Percentiles rank a stretch among this genome's conserved stretches.
phyloP scores from a whole-genome alignment of 1,140 invertebrate genomes.

The Elysia chlorotica region DNA sequence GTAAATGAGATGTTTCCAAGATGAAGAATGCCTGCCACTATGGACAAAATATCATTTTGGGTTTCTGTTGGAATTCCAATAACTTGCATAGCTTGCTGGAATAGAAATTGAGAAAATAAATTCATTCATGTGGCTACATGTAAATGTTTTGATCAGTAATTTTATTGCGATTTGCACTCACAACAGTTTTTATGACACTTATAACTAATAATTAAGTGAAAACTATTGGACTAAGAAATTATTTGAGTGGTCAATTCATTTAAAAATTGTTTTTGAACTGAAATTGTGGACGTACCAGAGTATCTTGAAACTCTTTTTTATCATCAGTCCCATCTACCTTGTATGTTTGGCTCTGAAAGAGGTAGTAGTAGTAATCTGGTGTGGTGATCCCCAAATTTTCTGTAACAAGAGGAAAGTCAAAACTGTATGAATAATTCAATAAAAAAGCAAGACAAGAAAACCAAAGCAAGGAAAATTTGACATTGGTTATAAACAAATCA shows the following conservation, averaged over 20 bases:
- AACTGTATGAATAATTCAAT: neutral
- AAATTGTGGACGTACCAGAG: slow-evolving; percentile 68
- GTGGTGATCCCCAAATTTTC: slow-evolving; percentile 68
- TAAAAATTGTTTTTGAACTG: too few relatives aligned
- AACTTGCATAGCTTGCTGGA: slow-evolving; percentile 71
- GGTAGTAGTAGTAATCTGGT: slow-evolving; percentile 72
- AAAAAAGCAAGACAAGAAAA: too few relatives aligned
- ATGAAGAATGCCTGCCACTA: slow-evolving; percentile 74
- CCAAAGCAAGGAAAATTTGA: too few relatives aligned
- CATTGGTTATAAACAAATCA: too few relatives aligned
- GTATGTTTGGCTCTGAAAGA: slow-evolving; percentile 71
- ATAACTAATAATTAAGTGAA: too few relatives aligned
- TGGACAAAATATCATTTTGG: slow-evolving; percentile 68
- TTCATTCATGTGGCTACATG: too few relatives aligned
- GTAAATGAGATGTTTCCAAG: slow-evolving; percentile 73
- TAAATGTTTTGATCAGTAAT: too few relatives aligned
- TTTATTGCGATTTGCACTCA: too few relatives aligned
- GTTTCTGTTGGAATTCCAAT: slow-evolving; percentile 70
- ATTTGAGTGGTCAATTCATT: too few relatives aligned
- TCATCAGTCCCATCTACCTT: slow-evolving; percentile 75
- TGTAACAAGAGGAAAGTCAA: slow-evolving; percentile 41
- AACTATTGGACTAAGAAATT: too few relatives aligned
- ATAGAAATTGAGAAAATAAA: too few relatives aligned
- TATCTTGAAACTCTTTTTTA: slow-evolving; percentile 74
- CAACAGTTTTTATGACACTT: too few relatives aligned